Base-by-base conservation (phyloP, 2,797 vertebrate species). In the Poeciliopsis paucimaculata region DNA sequence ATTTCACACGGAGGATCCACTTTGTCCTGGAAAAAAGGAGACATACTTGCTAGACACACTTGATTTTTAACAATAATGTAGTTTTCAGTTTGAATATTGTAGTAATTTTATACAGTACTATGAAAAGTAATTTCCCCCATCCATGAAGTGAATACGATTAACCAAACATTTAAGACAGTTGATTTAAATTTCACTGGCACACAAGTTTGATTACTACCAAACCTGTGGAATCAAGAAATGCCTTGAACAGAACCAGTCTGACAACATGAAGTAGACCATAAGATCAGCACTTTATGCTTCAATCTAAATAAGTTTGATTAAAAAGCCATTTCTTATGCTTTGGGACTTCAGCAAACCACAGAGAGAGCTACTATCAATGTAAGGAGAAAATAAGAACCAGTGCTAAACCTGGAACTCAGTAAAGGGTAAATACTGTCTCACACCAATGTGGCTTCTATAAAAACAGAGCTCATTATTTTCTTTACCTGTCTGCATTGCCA, bases 401-500 rank as follows among this genome's bases (percentile, higher is more conserved):
- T 62, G 31, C 13, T 34, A 34, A 62, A 62, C 6, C 2, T 62
- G 28, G 11, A 43, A 45, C 12, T n/a, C 68, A 45, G 12, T n/a
- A 16, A 8, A 43, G 23, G 26, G 23, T 45, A 71, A 71, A 45
- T 45, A 7, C 5, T 31, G 6, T 71, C 1, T 71, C 43, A 16
- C 43, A 4, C 26, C 5, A 45, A 5, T 71, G 26, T n/a, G 34
- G 26, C 23, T 12, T 45, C 16, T 12, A 68, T 39, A 18, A 62
- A 60, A 57, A 13, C 4, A 28, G 12, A 70, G 10, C 41, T 45
- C 12, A 28, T 71, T 28, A 9, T 45, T 8, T n/a, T n/a, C 1
- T 72, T 72, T 76, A 95, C 95, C 95, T 95, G 90, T 87, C 95
- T 93, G 89, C 95, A 98, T 16, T 87, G 93, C 98, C 98, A 99